Base-by-base conservation (phyloP, 2,888 invertebrate species). In the Aricia artaxerxes region DNA sequence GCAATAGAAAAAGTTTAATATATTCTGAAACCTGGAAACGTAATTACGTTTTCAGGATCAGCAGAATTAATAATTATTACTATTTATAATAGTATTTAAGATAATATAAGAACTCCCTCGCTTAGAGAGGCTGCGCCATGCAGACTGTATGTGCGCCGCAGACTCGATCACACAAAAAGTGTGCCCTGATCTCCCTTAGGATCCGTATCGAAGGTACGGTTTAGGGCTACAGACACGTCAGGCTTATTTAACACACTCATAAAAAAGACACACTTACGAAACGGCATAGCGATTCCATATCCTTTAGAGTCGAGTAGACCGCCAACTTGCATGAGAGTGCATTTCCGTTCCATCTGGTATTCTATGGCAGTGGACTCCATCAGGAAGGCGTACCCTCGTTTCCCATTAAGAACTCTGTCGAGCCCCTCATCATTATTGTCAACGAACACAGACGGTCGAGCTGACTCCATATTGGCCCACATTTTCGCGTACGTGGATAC, bases 311-410 rank as follows among this genome's bases (percentile, higher is more conserved):
- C 98, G 53, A 98, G 93, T 81, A 96, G 93, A 1, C 96, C 96
- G 0, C 97, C 97, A 9, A 98, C 96, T 94, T 97, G 97, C 87
- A 96, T 97, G 82, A 99, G 95, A 77, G 98, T 97, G 87, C 99
- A 99, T 85, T 98, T 95, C 81, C 97, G 95, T 89, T 98, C 97
- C 82, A 97, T 95, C 85, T 97, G 97, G 91, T 99, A 99, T 90
- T 99, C 99, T 82, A 99, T 97, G 1, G 97, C 97, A 0, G 98
- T 97, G 6, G 98, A 99, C 93, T 99, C 99, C 98, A 99, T 99
- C 75, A 99, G 95, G 89, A 97, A 99, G 3, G 99, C 99, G 89
- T 98, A 99, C 79, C 95, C 95, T 78, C 97, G 95, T 88, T 97
- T 97, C 72, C 96, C 96, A 89, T 96, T 97, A 78, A 96, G 86